Conservation (phyloP, 1,140 invertebrate genomes). For the Penaeus vannamei region DNA sequence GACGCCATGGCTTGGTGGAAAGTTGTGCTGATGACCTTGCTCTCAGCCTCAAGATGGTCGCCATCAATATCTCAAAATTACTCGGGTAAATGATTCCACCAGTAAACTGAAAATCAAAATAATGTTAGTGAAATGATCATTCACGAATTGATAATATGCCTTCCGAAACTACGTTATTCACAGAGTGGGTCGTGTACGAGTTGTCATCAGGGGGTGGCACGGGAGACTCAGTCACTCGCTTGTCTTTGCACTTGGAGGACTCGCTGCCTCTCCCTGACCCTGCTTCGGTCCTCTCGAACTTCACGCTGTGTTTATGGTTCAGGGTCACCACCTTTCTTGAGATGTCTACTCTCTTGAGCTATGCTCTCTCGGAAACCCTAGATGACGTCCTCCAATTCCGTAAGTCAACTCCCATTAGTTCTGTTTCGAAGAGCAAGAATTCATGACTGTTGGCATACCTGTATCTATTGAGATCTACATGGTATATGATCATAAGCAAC, state of each 20-base stretch:
- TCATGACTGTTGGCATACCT: not conserved
- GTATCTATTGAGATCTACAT: not conserved
- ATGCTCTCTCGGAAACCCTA: not conserved
- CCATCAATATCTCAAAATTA: too few species aligned
- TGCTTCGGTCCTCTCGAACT: not conserved
- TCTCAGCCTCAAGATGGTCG: too few species aligned
- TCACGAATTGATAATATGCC: too few species aligned
- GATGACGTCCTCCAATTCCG: conserved; percentile 1
- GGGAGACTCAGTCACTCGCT: not conserved
- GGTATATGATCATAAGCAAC: too few species aligned
- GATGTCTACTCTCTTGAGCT: conserved; percentile 29
- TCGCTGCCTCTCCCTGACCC: not conserved
- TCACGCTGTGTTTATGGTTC: conserved; percentile 41
- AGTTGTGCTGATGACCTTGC: too few species aligned
- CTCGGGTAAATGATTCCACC: too few species aligned
- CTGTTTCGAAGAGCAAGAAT: too few species aligned
- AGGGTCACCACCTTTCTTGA: conserved; percentile 20
- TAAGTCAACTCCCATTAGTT: not conserved
- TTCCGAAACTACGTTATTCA: too few species aligned
- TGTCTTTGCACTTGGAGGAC: not conserved
- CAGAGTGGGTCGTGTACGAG: conserved; percentile 32
- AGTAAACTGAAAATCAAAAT: too few species aligned
- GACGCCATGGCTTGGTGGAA: too few species aligned
- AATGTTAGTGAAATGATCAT: too few species aligned
- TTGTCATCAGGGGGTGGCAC: not conserved